Percentiles rank a stretch among this genome's conserved stretches.
phyloP scores from a whole-genome alignment of 53 echinoderm and acorn worm species.

The Echinarachnius parma region DNA sequence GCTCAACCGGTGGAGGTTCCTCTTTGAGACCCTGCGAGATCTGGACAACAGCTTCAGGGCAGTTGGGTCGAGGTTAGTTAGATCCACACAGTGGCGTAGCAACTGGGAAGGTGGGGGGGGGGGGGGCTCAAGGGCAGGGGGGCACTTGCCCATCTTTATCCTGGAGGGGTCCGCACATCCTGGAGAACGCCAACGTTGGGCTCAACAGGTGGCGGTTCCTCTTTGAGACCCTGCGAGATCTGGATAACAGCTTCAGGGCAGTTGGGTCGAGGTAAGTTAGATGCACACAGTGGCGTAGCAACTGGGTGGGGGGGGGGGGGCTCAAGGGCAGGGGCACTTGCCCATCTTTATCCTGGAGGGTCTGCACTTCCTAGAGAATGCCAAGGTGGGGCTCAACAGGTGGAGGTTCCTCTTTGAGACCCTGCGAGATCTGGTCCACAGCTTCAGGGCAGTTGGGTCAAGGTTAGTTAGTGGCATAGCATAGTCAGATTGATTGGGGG shows the following conservation, averaged over 20 bases:
- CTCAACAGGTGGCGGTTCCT: conserved; percentile 78
- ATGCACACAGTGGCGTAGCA: no score
- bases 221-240: conserved; percentile 56
- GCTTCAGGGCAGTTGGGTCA: conserved; percentile 57
- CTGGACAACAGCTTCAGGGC: conserved; percentile 62
- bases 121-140: no score
- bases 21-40: conserved; percentile 61
- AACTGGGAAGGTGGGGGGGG: no score
- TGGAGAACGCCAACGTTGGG: conserved; percentile 53
- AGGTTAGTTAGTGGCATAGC: no score
- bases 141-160: no score
- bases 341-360: conserved; percentile 84
- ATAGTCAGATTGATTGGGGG: no score
- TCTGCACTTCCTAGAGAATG: conserved; percentile 52
- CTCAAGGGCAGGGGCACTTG: no score
- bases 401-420: conserved; percentile 75
- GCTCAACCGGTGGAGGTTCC: conserved; percentile 72
- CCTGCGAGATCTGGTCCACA: conserved; percentile 59
- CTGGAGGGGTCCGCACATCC: conserved; percentile 71
- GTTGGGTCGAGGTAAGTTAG: conserved; percentile 66
- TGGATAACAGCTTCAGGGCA: conserved; percentile 61
- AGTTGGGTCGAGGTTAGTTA: conserved; percentile 63
- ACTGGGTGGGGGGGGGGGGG: no score
- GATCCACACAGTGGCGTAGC: no score
- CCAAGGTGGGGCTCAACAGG: conserved; percentile 61